Evolutionary conservation across 2,888 invertebrate genomes (phyloP), one percentile per base, ranked within the genome.

Genomic region (Drosophila paranaensis): DNA sequence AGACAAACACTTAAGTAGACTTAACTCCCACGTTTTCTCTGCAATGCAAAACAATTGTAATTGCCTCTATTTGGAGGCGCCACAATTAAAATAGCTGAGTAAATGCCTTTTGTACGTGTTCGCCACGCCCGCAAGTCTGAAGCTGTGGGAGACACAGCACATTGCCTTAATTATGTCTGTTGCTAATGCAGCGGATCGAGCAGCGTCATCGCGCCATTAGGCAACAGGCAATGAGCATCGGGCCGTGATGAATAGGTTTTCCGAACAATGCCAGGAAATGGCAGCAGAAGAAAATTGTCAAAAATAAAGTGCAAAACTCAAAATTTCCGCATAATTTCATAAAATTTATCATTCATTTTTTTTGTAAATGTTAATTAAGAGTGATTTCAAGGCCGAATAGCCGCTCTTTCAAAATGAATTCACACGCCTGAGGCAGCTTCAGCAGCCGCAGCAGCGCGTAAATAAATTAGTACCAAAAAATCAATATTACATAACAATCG

Each of bases 401-500:
- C 64, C 62, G 67, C 57, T 67, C 67, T 77, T 77, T 81, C 50
- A 57, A 74, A 74, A 71, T 80, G 33, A 77, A 88, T 87, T 85
- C 84, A 85, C 89, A 89, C 81, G 82, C 78, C 55, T 63, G 14
- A 13, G 30, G 30, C 30, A n/a, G 14, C 46, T 3, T 16, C 16
- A 1, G 42, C 42, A 9, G 42, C 9, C 42, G 6, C 4, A 39
- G 50, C 35, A 33, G 16, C 51, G 43, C 39, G 43, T 51, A 54
- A 42, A 76, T 71, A 68, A 75, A 82, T 76, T 76, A 66, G 60
- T 76, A 71, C 33, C 58, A 64, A 82, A 84, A 84, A 73, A 79
- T 77, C 79, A 71, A 75, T 83, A 79, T 85, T 85, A 87, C 89
- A 89, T 89, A 85, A 85, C 66, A 73, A 57, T 71, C 60, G 60